Percentiles rank a stretch among this genome's conserved stretches.
phyloP scores from a whole-genome alignment of 2,888 invertebrate species.

The Odontomyia ornata region DNA sequence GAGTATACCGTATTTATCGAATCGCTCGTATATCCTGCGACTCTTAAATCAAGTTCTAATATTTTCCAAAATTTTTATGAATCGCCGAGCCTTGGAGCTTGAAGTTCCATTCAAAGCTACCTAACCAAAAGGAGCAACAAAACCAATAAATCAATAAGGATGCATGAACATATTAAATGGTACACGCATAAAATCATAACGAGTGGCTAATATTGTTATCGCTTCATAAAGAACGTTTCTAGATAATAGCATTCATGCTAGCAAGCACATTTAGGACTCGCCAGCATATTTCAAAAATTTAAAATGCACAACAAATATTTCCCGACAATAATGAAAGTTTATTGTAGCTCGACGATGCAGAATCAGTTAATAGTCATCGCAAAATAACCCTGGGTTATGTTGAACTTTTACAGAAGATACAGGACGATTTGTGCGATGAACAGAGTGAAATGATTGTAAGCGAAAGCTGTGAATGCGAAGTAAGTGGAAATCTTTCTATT shows the following conservation, averaged over 20 bases:
- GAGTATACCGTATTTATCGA: too few relatives aligned
- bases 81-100: too few relatives aligned
- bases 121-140: too few relatives aligned
- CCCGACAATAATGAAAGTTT: conserved; percentile 23
- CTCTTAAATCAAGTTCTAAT: too few relatives aligned
- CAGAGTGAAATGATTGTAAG: conserved; percentile 7
- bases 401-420: conserved; percentile 36
- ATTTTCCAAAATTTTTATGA: too few relatives aligned
- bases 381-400: conserved; percentile 23
- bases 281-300: neutral
- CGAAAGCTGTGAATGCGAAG: conserved; percentile 13
- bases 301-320: neutral
- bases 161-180: neutral
- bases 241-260: conserved; percentile 16
- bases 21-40: too few relatives aligned
- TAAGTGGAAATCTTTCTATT: conserved; percentile 21
- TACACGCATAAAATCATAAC: neutral
- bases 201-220: neutral
- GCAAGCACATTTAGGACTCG: conserved; percentile 3
- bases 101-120: too few relatives aligned
- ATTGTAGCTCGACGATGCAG: conserved; percentile 34
- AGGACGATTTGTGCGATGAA: conserved; percentile 22
- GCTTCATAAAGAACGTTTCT: neutral
- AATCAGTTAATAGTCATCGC: conserved; percentile 19
- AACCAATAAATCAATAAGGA: too few relatives aligned